These are phyloP conservation scores for Megalops atlanticus DNA, from an alignment of 2,113 vertebrate species.

Conservation along the genomic window DNA sequence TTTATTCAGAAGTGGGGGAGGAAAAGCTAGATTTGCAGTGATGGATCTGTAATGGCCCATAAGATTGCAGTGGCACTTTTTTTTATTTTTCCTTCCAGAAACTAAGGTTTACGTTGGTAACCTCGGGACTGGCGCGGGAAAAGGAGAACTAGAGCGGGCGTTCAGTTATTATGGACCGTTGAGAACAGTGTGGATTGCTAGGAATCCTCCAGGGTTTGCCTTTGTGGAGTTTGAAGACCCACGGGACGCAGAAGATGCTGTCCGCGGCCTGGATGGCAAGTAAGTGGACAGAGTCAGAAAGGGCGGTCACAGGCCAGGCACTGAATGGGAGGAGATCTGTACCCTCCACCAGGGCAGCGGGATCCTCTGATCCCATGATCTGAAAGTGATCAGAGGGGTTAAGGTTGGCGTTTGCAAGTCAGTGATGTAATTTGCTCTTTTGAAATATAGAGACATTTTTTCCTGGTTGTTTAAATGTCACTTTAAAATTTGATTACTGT, in stretches of 20 bases:
- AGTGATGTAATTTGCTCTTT: conserved; percentile 35
- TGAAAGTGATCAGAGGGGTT: not conserved
- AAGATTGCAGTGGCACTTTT: not conserved
- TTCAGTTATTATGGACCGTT: conserved; percentile 87
- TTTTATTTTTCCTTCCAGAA: conserved; percentile 59
- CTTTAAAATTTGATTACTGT: not conserved
- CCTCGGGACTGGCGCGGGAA: conserved; percentile 83
- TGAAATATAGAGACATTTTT: conserved; percentile 22
- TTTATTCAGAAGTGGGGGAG: not conserved
- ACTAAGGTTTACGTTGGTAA: conserved; percentile 88
- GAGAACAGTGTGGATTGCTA: conserved; percentile 85
- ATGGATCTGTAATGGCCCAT: not conserved
- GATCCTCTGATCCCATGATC: conserved; percentile 46
- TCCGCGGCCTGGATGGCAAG: conserved; percentile 80
- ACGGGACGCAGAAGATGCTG: conserved; percentile 80
- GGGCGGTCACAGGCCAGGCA: conserved; percentile 84
- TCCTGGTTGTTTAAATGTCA: not conserved
- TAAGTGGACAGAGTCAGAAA: conserved; percentile 72
- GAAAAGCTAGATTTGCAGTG: not conserved
- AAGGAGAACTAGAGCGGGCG: conserved; percentile 84
- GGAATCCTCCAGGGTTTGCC: conserved; percentile 86
- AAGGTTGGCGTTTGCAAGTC: not conserved
- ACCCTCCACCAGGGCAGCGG: too few relatives aligned
- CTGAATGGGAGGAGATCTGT: too few relatives aligned
- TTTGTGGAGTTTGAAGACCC: conserved; percentile 83